A percentile compares a stretch with the other conserved stretches of the same genome.
Evolutionary conservation across 2,888 invertebrate genomes (phyloP).

Genomic region (Acanthosoma haemorrhoidale): DNA sequence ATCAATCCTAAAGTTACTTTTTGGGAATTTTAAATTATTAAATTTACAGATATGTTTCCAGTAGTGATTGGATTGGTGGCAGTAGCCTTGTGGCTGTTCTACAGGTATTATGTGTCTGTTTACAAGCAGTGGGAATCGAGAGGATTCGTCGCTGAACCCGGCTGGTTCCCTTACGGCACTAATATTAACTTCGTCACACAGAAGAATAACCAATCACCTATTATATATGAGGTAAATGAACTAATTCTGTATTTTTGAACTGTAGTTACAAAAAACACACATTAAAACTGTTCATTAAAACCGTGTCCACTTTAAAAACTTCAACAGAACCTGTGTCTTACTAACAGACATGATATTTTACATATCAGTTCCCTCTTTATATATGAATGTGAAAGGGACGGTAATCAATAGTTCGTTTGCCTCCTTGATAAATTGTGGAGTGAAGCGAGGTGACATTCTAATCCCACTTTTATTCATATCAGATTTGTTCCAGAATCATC

Average conservation of each 20-base stretch:
- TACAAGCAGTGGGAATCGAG: not conserved
- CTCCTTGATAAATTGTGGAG: too few relatives aligned
- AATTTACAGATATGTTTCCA: slow-evolving; percentile 11
- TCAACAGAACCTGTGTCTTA: too few relatives aligned
- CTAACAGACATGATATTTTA: not conserved
- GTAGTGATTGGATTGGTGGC: not conserved
- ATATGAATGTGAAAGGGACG: too few relatives aligned
- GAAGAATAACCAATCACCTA: not conserved
- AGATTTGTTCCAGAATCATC: too few relatives aligned
- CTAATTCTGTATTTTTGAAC: not conserved
- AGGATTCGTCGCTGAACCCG: not conserved
- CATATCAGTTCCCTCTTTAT: too few relatives aligned
- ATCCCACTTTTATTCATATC: too few relatives aligned
- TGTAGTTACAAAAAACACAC: not conserved
- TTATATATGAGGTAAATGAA: not conserved
- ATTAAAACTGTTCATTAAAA: not conserved
- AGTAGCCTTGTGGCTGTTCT: not conserved
- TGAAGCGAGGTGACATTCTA: too few relatives aligned
- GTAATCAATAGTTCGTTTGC: too few relatives aligned
- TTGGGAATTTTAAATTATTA: not conserved
- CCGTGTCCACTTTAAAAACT: too few relatives aligned
- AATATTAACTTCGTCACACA: not conserved
- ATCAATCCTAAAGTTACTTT: too few relatives aligned
- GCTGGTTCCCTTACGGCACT: not conserved
- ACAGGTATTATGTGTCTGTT: not conserved